Evolutionary conservation across 2,888 invertebrate genomes (phyloP).

Genomic region (Fragum fragum): DNA sequence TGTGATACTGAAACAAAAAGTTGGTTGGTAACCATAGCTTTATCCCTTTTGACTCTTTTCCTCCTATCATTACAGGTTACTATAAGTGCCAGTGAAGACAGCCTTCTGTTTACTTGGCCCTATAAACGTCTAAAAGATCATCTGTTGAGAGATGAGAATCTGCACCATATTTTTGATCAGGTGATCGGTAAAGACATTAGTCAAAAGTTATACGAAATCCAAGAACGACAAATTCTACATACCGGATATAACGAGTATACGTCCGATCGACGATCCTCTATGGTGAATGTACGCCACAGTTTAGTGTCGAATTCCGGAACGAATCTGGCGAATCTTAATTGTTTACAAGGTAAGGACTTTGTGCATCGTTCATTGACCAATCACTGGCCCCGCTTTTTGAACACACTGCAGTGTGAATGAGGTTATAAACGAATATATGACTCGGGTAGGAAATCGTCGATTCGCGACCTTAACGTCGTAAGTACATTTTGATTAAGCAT

Average conservation of each 20-base stretch:
- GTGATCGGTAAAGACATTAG: constrained; percentile 95
- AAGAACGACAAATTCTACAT: constrained; percentile 75
- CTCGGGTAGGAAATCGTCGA: too few species aligned
- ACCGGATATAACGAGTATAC: constrained; percentile 70
- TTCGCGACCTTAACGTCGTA: too few species aligned
- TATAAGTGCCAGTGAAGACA: constrained; percentile 92
- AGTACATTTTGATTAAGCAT: too few species aligned
- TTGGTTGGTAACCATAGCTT: too few species aligned
- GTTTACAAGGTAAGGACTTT: constrained; percentile 73
- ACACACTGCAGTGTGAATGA: too few species aligned
- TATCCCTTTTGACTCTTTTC: too few species aligned
- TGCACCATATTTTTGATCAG: constrained; percentile 92
- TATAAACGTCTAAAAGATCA: constrained; percentile 92
- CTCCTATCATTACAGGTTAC: too few species aligned
- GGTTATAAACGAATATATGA: too few species aligned
- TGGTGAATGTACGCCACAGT: constrained; percentile 77
- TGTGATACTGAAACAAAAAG: too few species aligned
- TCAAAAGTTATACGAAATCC: constrained; percentile 91
- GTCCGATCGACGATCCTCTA: constrained; percentile 75
- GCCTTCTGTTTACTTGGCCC: constrained; percentile 93
- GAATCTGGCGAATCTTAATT: constrained; percentile 68
- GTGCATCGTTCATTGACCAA: too few species aligned
- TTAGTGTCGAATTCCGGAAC: constrained; percentile 70
- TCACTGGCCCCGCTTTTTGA: too few species aligned
- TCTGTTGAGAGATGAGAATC: constrained; percentile 91